A percentile compares a stretch with the other conserved stretches of the same genome.
Evolutionary conservation across 2,888 invertebrate genomes (phyloP).

Genomic region (Dione juno): DNA sequence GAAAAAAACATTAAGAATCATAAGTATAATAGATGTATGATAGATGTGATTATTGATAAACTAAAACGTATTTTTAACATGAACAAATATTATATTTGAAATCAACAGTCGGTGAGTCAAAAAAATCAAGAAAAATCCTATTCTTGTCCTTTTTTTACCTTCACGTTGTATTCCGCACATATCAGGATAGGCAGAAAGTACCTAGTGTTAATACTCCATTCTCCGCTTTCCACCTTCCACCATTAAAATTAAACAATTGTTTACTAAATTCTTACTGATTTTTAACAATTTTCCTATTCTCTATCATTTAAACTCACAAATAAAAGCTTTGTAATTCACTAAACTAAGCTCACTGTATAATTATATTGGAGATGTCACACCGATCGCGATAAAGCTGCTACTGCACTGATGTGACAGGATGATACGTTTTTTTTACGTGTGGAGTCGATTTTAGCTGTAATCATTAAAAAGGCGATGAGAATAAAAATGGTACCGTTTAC

Average conservation of each 20-base stretch:
- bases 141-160: too few relatives aligned
- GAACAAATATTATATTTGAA: too few relatives aligned
- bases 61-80: too few relatives aligned
- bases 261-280: background rate
- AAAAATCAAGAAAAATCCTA: too few relatives aligned
- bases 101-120: too few relatives aligned
- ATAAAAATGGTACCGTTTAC: background rate
- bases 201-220: too few relatives aligned
- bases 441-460: slow-evolving; percentile 22
- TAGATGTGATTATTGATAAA: too few relatives aligned
- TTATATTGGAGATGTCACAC: slow-evolving; percentile 27
- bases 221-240: too few relatives aligned
- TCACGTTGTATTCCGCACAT: too few relatives aligned
- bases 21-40: too few relatives aligned
- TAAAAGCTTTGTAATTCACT: slow-evolving; percentile 2
- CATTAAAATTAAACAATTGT: background rate
- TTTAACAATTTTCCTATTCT: background rate
- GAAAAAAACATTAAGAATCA: too few relatives aligned
- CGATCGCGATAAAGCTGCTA: slow-evolving; percentile 34
- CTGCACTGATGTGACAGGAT: slow-evolving; percentile 39
- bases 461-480: background rate
- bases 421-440: slow-evolving; percentile 37
- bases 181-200: too few relatives aligned
- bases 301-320: background rate
- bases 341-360: slow-evolving; percentile 8